These are phyloP conservation scores for Drosophila vallismaia DNA, from an alignment of 2,888 invertebrate species.

Conservation along the genomic window DNA sequence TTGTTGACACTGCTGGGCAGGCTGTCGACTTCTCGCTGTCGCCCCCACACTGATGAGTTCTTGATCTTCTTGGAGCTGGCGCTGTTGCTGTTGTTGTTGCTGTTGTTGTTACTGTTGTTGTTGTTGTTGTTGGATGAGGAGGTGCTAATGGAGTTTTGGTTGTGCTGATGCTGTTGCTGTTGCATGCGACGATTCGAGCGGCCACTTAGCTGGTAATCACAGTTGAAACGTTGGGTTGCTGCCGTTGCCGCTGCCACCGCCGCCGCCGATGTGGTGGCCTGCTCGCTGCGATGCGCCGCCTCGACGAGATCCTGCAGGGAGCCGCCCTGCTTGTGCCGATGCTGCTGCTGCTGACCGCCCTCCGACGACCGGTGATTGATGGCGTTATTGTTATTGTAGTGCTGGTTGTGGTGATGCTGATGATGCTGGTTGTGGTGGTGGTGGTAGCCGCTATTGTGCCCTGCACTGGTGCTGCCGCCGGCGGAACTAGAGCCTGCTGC, in stretches of 20 bases:
- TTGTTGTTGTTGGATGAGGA: conserved; percentile 51
- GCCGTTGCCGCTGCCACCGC: conserved; percentile 61
- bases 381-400: background rate
- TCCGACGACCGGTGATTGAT: conserved; percentile 48
- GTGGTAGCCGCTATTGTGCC: conserved; percentile 32
- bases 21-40: conserved; percentile 88
- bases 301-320: conserved; percentile 87
- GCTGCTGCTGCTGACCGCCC: conserved; percentile 82
- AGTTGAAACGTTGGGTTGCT: conserved; percentile 76
- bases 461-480: conserved; percentile 39
- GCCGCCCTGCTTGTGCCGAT: conserved; percentile 85
- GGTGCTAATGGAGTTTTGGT: conserved; percentile 50
- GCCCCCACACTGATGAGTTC: conserved; percentile 80
- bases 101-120: conserved; percentile 54
- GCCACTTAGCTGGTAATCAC: conserved; percentile 77
- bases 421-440: conserved; percentile 32
- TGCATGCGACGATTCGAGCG: conserved; percentile 71
- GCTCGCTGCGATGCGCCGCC: conserved; percentile 82
- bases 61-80: conserved; percentile 67
- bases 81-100: conserved; percentile 17
- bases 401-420: conserved; percentile 18
- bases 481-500: conserved; percentile 68
- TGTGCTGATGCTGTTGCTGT: conserved; percentile 60
- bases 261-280: conserved; percentile 62
- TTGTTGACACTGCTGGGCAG: conserved; percentile 85